Evolutionary conservation across 2,797 vertebrate species (phyloP), one percentile per base, ranked within the genome.

Genomic region (Gymnopithys bicolor): DNA sequence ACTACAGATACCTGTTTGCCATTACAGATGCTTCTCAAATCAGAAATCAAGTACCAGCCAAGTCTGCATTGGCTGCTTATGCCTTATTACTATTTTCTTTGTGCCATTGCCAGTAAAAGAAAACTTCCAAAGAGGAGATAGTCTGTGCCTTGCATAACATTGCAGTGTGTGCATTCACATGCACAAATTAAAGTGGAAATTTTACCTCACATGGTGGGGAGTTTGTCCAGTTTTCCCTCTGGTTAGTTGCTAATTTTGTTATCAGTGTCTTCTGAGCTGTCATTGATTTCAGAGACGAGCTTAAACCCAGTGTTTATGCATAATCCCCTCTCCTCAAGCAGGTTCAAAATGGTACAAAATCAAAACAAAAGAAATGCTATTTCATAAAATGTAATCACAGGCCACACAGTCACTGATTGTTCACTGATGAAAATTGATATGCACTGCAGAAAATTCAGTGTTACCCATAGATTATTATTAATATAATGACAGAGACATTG

Each of bases 391-490:
- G 68, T 86, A 95, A 89, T 96, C 82, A 90, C 66, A 76, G 51
- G 53, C 76, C 48, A 60, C 59, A 60, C 41, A 67, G 46, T 60
- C 32, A 12, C 82, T 94, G 94, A 95, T 95, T 94, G 78, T 92
- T 92, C 92, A 51, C 81, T 96, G 94, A 92, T 93, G 95, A 93
- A 90, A 96, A 93, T 21, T 90, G 79, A 86, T 71, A 77, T 93
- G 93, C 79, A 55, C 62, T 76, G 73, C 73, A 90, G 69, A 88
- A 94, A 93, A 79, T 76, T 90, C 55, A n/a, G 59, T 76, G 43
- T 85, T 91, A 78, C n/a, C 49, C 33, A 35, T 64, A 87, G 78
- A 70, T 93, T 94, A 93, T 84, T 91, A 92, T 70, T 84, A 91
- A 87, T 73, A 74, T 70, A 78, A 59, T 39, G 55, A 74, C 60